Conservation (phyloP, 2,888 invertebrate species). For the Dynastes maya region DNA sequence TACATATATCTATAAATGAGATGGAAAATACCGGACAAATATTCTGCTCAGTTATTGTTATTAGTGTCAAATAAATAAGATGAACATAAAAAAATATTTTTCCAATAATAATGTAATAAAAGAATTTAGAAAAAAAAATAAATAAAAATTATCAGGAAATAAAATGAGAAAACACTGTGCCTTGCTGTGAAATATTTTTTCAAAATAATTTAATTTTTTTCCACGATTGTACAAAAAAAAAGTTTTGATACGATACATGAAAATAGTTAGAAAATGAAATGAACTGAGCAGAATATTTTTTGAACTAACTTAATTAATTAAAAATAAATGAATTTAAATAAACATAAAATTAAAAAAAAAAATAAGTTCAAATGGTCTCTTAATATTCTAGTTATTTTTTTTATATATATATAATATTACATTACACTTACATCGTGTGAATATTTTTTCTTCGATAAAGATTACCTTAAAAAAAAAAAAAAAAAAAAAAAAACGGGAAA, state of each 20-base stretch:
- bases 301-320: conserved; percentile 14
- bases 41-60: conserved; percentile 48
- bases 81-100: conserved; percentile 10
- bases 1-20: background rate
- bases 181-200: conserved; percentile 62
- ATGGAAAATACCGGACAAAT: background rate
- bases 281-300: conserved; percentile 57
- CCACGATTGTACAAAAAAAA: conserved; percentile 5
- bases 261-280: conserved; percentile 13
- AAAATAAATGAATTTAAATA: conserved; percentile 14
- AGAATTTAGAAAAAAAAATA: conserved; percentile 22
- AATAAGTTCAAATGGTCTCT: conserved; percentile 55
- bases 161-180: conserved; percentile 62
- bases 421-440: no score
- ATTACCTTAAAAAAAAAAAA: no score
- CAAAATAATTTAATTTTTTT: background rate
- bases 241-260: background rate
- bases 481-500: no score
- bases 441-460: background rate
- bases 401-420: conserved; percentile 21
- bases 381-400: conserved; percentile 54
- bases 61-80: background rate
- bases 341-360: conserved; percentile 37
- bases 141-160: conserved; percentile 52
- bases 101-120: background rate